A percentile compares a stretch with the other conserved stretches of the same genome.
phyloP scores from a whole-genome alignment of 2,888 invertebrate genomes.

The Pristionchus maxplancki region DNA sequence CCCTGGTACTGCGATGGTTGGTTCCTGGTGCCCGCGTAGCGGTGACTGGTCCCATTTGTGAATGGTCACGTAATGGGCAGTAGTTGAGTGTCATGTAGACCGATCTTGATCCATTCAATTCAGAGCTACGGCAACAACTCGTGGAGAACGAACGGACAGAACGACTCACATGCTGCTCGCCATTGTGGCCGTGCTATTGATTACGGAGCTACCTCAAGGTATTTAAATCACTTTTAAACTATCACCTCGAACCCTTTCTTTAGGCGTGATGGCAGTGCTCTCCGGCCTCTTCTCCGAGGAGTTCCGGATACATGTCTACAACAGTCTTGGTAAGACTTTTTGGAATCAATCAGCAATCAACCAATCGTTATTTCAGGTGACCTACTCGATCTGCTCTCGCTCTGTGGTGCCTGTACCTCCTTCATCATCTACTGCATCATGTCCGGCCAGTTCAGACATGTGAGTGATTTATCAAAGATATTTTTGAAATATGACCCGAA shows the following conservation, averaged over 20 bases:
- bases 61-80: neutral
- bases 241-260: neutral
- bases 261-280: conserved; percentile 79
- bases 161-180: conserved; percentile 80
- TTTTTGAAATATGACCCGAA: too few relatives aligned
- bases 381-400: conserved; percentile 79
- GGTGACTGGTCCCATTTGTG: neutral
- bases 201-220: conserved; percentile 80
- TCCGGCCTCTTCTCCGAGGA: conserved; percentile 75
- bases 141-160: conserved; percentile 76
- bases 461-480: conserved; percentile 53
- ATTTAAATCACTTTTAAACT: neutral
- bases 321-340: conserved; percentile 77
- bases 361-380: conserved; percentile 61
- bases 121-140: conserved; percentile 40
- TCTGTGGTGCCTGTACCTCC: conserved; percentile 80
- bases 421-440: conserved; percentile 81
- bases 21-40: neutral
- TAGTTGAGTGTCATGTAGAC: neutral
- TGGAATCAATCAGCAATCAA: neutral
- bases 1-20: neutral
- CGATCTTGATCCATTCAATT: neutral
- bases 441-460: conserved; percentile 80
- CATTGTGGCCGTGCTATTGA: conserved; percentile 79
- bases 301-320: conserved; percentile 79